These are phyloP conservation scores for Drosophila atripex DNA, from an alignment of 2,888 invertebrate species.

Conservation along the genomic window DNA sequence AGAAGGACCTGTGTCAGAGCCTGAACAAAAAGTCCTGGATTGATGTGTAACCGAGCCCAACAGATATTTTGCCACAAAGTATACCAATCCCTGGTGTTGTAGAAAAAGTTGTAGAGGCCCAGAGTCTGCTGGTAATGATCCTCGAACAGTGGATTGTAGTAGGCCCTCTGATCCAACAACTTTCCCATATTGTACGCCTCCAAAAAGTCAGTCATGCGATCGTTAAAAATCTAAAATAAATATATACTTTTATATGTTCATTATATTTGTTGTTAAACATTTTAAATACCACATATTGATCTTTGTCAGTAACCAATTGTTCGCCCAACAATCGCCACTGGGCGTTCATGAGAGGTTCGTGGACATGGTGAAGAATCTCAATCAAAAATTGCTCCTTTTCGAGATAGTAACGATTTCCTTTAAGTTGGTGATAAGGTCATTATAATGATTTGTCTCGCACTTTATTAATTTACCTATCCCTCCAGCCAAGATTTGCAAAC, in stretches of 20 bases:
- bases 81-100: conserved; percentile 86
- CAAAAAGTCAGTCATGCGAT: conserved; percentile 47
- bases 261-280: not conserved
- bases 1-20: conserved; percentile 87
- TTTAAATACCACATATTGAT: conserved; percentile 52
- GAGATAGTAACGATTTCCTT: conserved; percentile 62
- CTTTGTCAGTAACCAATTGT: conserved; percentile 52
- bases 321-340: conserved; percentile 52
- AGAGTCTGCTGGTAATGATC: conserved; percentile 47
- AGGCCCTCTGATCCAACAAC: conserved; percentile 25
- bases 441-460: not conserved
- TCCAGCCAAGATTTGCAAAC: conserved; percentile 13
- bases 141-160: conserved; percentile 33
- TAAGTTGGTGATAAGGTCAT: not conserved
- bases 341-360: conserved; percentile 52
- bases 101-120: conserved; percentile 85
- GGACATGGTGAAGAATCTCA: conserved; percentile 60
- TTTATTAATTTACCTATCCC: conserved; percentile 41
- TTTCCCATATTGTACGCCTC: conserved; percentile 19
- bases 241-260: not conserved
- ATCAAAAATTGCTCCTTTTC: conserved; percentile 62
- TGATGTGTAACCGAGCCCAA: conserved; percentile 89
- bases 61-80: conserved; percentile 85
- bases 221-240: conserved; percentile 38
- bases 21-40: conserved; percentile 89